Evolutionary conservation across 2,888 invertebrate genomes (phyloP).

Genomic region (Tetropium fuscum): DNA sequence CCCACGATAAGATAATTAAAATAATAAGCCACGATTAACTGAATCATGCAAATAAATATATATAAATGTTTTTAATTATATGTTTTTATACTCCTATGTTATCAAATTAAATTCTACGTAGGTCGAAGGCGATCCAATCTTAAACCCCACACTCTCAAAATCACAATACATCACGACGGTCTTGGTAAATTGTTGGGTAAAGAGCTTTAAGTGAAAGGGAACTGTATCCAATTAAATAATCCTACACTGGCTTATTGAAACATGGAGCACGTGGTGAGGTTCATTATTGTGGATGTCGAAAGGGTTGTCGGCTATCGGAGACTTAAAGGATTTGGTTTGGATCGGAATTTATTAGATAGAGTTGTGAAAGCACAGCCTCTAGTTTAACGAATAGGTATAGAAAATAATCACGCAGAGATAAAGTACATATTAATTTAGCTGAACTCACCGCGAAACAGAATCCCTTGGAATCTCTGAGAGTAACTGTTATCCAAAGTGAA

Average conservation of each 20-base stretch:
- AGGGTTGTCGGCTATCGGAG: slow-evolving; percentile 48
- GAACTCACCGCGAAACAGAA: too few relatives aligned
- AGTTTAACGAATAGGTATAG: too few relatives aligned
- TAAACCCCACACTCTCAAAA: slow-evolving; percentile 19
- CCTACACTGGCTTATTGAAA: slow-evolving; percentile 33
- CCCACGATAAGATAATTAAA: too few relatives aligned
- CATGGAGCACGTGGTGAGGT: slow-evolving; percentile 38
- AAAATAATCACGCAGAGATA: too few relatives aligned
- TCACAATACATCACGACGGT: slow-evolving; percentile 22
- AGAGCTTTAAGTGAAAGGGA: slow-evolving; percentile 29
- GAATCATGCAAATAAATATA: too few relatives aligned
- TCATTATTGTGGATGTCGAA: slow-evolving; percentile 29
- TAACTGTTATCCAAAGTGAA: too few relatives aligned
- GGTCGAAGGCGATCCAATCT: slow-evolving; percentile 12
- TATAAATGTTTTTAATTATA: slow-evolving; percentile 12
- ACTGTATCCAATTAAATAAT: slow-evolving; percentile 27
- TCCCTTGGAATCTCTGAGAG: too few relatives aligned
- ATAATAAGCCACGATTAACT: too few relatives aligned
- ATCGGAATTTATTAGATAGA: too few relatives aligned
- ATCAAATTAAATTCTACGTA: slow-evolving; percentile 9
- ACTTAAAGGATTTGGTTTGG: slow-evolving; percentile 32
- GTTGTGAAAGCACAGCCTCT: too few relatives aligned
- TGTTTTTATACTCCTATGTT: too few relatives aligned
- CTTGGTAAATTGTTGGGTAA: slow-evolving; percentile 26
- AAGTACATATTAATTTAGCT: too few relatives aligned